These are phyloP conservation scores for Sebastes wilsoni DNA, from an alignment of 2,797 vertebrate species.

Conservation along the genomic window DNA sequence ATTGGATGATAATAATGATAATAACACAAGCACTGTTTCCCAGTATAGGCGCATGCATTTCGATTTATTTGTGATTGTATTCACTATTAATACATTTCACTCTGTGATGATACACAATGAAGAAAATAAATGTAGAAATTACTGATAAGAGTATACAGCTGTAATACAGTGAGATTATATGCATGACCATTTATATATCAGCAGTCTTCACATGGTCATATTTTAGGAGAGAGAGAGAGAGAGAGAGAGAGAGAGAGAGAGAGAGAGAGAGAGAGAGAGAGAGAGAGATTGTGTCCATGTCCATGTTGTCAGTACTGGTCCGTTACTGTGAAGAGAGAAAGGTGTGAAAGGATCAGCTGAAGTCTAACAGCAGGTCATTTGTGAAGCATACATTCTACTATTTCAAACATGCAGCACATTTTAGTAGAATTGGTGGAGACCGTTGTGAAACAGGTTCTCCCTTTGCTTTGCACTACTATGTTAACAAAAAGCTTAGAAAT, in stretches of 20 bases:
- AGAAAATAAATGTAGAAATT: background rate
- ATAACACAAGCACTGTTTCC: background rate
- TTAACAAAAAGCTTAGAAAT: background rate
- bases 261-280: background rate
- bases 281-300: background rate
- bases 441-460: background rate
- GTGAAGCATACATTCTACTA: background rate
- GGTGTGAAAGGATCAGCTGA: background rate
- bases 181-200: background rate
- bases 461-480: background rate
- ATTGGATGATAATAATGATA: background rate
- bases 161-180: background rate
- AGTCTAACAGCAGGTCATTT: background rate
- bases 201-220: background rate
- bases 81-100: background rate
- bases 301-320: background rate
- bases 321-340: slow-evolving; percentile 12
- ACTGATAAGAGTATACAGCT: background rate
- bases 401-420: background rate
- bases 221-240: background rate
- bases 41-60: background rate
- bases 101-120: background rate
- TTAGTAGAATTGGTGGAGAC: background rate
- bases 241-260: background rate
- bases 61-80: slow-evolving; percentile 15